A percentile compares a stretch with the other conserved stretches of the same genome.
Conservation (phyloP, 64 coral and sea anemone genomes). For the Porites australiensis region DNA sequence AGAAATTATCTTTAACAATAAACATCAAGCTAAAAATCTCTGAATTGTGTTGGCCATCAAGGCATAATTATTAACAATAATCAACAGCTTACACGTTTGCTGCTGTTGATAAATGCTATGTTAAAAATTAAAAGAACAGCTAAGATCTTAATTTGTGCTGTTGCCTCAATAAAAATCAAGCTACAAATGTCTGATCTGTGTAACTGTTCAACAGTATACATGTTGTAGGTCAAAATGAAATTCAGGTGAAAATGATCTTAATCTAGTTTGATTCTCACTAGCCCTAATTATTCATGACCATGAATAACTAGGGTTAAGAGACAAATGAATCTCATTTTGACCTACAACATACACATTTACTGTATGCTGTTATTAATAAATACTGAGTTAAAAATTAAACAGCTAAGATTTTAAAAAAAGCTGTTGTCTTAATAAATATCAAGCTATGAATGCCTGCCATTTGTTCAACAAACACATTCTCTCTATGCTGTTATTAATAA, state of each 20-base stretch:
- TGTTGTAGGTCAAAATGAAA: not conserved
- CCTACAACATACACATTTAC: not conserved
- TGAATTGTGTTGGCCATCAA: not conserved
- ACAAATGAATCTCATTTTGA: too few species aligned
- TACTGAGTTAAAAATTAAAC: not conserved
- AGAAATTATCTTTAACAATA: not conserved
- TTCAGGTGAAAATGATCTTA: conserved; percentile 2
- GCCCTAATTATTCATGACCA: not conserved
- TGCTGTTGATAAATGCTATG: too few species aligned
- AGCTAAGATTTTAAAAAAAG: conserved; percentile 38
- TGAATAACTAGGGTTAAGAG: too few species aligned
- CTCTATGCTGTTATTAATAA: conserved; percentile 31
- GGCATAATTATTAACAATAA: not conserved
- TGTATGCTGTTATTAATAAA: not conserved
- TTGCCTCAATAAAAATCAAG: not conserved
- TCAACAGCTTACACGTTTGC: not conserved
- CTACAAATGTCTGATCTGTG: conserved; percentile 15
- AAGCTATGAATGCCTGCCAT: not conserved
- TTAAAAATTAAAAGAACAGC: too few species aligned
- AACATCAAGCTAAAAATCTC: not conserved
- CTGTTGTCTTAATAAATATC: not conserved
- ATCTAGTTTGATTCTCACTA: conserved; percentile 45
- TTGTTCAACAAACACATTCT: conserved; percentile 31
- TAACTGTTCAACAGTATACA: not conserved
- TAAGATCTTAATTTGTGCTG: not conserved